These are phyloP conservation scores for Drosophila prosaltans DNA, from an alignment of 1,140 invertebrate species.

Conservation along the genomic window DNA sequence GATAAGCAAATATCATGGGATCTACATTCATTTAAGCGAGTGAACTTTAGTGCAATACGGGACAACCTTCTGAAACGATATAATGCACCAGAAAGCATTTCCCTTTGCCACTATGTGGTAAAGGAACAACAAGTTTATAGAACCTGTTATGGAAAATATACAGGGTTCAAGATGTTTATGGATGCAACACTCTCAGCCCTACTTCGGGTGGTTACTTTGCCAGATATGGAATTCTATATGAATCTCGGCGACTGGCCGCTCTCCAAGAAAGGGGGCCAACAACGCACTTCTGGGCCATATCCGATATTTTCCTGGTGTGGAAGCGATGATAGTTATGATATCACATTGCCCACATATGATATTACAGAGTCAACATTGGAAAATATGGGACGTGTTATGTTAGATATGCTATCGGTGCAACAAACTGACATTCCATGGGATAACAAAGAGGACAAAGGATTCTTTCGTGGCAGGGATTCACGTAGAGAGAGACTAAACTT, in stretches of 20 bases:
- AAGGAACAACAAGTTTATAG: slow-evolving; percentile 94
- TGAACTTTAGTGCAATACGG: slow-evolving; percentile 89
- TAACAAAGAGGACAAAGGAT: slow-evolving; percentile 89
- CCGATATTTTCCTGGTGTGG: slow-evolving; percentile 99
- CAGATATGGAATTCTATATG: slow-evolving; percentile 95
- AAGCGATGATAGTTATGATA: slow-evolving; percentile 92
- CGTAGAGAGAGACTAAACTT: slow-evolving; percentile 92
- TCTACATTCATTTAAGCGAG: slow-evolving; percentile 87
- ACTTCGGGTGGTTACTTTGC: slow-evolving; percentile 91
- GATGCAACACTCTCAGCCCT: slow-evolving; percentile 94
- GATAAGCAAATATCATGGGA: slow-evolving; percentile 89
- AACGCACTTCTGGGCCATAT: slow-evolving; percentile 83
- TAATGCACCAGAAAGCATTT: slow-evolving; percentile 89
- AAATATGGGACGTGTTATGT: slow-evolving; percentile 94
- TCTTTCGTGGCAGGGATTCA: slow-evolving; percentile 97
- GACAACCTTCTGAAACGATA: slow-evolving; percentile 86
- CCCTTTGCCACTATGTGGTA: slow-evolving; percentile 95
- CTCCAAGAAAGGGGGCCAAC: slow-evolving; percentile 84
- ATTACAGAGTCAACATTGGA: slow-evolving; percentile 95
- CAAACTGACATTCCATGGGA: slow-evolving; percentile 86
- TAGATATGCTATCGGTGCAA: slow-evolving; percentile 96
- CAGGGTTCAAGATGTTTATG: slow-evolving; percentile 98
- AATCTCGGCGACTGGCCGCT: slow-evolving; percentile 99
- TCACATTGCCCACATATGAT: slow-evolving; percentile 97
- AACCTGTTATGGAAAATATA: slow-evolving; percentile 95